Evolutionary conservation across 2,888 invertebrate species (phyloP), one percentile per base, ranked within the genome.

Genomic region (Syritta pipiens): DNA sequence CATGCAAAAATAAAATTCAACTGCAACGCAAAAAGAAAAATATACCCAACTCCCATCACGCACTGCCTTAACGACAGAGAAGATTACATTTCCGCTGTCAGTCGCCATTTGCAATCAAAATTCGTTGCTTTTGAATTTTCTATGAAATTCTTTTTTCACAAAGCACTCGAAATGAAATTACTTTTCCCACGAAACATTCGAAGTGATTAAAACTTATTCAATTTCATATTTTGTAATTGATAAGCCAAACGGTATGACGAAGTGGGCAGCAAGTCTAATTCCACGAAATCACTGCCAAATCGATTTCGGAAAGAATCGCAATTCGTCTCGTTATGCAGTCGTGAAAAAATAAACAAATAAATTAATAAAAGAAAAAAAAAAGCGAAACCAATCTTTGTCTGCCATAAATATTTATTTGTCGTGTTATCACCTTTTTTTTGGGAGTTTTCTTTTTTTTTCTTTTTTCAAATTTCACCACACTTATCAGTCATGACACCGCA

Each of bases 401-500:
- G n/a, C 40, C 28, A 49, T 19, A 30, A n/a, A 35, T 22, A 35
- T 22, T 32, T 53, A 35, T 55, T 37, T 37, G 37, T 26, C 17
- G 37, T 48, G 24, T 37, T 60, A 60, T 60, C 60, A 22, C 22
- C 6, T 12, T 32, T 24, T 9, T n/a, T n/a, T n/a, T n/a, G n/a
- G 32, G 9, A 4, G n/a, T n/a, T n/a, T n/a, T n/a, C 1, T 55
- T n/a, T 9, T n/a, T 12, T 48, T 10, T 37, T 20, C 19, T 46
- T 48, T 24, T 24, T 14, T 20, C 19, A 17, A n/a, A 37, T 48
- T 48, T 35, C 24, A 6, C 10, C 14, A 48, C 26, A n/a, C 28
- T 46, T 62, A 48, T 48, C 49, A 48, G 62, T 62, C 62, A 62
- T 40, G 20, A 3, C 53, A 49, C 46, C 7, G 46, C 19, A 10